Conservation (phyloP, 2,888 invertebrate species). For the Agonopterix subpropinquella region DNA sequence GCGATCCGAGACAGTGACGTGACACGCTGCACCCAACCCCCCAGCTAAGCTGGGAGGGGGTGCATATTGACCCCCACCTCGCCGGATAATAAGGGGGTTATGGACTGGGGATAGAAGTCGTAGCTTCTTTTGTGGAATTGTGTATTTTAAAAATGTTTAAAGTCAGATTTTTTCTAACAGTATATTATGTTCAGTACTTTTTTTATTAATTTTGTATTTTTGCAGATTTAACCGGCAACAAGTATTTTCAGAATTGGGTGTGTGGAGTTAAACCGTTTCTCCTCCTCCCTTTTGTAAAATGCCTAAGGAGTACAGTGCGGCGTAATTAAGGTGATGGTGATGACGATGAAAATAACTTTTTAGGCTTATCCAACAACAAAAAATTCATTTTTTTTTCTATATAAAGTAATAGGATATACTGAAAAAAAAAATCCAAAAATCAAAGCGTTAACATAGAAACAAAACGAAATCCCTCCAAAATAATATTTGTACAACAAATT, state of each 20-base stretch:
- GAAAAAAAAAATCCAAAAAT: too few species aligned
- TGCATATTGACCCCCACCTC: slow-evolving; percentile 51
- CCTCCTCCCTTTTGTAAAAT: too few species aligned
- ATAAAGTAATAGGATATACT: too few species aligned
- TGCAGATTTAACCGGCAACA: too few species aligned
- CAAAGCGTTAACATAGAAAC: background rate
- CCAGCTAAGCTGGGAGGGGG: slow-evolving; percentile 26
- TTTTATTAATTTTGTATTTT: background rate
- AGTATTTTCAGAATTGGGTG: too few species aligned
- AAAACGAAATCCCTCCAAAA: slow-evolving; percentile 6
- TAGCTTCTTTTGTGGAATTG: slow-evolving; percentile 53
- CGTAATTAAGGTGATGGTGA: too few species aligned
- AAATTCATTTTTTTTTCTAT: too few species aligned
- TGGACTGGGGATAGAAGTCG: slow-evolving; percentile 48
- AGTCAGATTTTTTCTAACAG: background rate
- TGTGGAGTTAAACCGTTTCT: too few species aligned
- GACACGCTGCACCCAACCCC: slow-evolving; percentile 40
- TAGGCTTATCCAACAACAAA: too few species aligned
- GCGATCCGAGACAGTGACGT: slow-evolving; percentile 70
- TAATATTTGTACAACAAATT: slow-evolving; percentile 10
- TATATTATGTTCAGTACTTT: too few species aligned
- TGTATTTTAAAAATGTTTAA: slow-evolving; percentile 30
- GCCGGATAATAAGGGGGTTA: slow-evolving; percentile 62
- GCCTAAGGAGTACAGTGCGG: too few species aligned
- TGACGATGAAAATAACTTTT: too few species aligned